Evolutionary conservation across 92 coral and sea anemone genomes (phyloP), one percentile per base, ranked within the genome.

Genomic region (Parazoanthus atlanticus): DNA sequence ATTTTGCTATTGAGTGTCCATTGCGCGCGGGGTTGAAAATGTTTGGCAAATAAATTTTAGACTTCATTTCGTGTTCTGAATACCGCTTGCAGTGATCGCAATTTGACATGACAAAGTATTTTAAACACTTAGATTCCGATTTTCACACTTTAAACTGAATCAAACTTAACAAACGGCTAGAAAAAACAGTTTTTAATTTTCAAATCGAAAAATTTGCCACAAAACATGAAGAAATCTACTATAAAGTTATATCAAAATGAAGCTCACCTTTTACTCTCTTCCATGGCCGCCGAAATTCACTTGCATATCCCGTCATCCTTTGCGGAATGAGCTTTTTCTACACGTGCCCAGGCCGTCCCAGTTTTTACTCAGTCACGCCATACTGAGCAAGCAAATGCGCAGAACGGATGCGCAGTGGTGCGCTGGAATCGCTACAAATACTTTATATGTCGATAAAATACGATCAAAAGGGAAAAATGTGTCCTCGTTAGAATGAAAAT

Each of bases 381-480:
- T 17, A 61, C 67, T 61, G 67, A 61, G 67, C 71, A 15, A 65
- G 71, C 71, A 65, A 65, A 65, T 65, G 71, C 23, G 71, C 71
- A 65, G 71, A 65, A 65, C 21, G 71, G 71, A 65, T 65, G 71
- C 71, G 71, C 71, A 65, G 71, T 65, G 23, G 71, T 65, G 23
- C 71, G 71, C 71, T 65, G 71, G 71, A 65, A 65, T 65, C 71
- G 71, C 71, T 65, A 65, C 71, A n/a, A n/a, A n/a, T n/a, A n/a
- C n/a, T n/a, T 65, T 8, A 65, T 5, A 65, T 23, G 6, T 5
- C 23, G n/a, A 17, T 12, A 19, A 65, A 61, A 61, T 3, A 61
- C 69, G 41, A 38, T 38, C 41, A 38, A 38, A 38, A 38, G 41
- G 41, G 5, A 38, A 38, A 38, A 38, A 38, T 38, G 41, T 38